Conservation (phyloP, 2,797 vertebrate genomes). For the Anniella stebbinsi region DNA sequence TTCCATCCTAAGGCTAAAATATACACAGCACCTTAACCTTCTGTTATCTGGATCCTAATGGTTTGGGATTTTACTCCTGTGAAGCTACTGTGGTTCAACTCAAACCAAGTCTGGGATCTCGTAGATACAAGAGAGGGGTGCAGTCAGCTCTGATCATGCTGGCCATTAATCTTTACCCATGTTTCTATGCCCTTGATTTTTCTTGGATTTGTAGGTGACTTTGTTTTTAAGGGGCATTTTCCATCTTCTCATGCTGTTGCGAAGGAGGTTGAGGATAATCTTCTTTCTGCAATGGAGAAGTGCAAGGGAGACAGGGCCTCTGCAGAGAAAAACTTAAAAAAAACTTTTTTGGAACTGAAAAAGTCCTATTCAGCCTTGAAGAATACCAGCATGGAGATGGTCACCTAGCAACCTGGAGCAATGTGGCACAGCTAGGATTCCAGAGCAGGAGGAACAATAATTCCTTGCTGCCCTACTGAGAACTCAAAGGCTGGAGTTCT, state of each 20-base stretch:
- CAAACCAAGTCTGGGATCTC: background rate
- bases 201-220: background rate
- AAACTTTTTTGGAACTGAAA: slow-evolving; percentile 61
- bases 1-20: background rate
- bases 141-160: background rate
- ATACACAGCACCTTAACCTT: background rate
- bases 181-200: background rate
- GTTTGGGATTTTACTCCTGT: background rate
- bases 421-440: slow-evolving; percentile 4
- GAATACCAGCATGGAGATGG: slow-evolving; percentile 61
- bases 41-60: background rate
- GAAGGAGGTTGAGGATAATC: slow-evolving; percentile 18
- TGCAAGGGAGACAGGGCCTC: slow-evolving; percentile 55
- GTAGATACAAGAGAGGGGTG: background rate
- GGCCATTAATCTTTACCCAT: slow-evolving; percentile 6
- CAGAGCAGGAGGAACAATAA: slow-evolving; percentile 47
- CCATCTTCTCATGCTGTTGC: background rate
- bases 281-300: slow-evolving; percentile 41
- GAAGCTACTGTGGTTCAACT: background rate
- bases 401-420: slow-evolving; percentile 74
- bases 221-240: slow-evolving; percentile 1
- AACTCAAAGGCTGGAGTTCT: slow-evolving; percentile 1
- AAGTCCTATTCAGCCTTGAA: slow-evolving; percentile 71
- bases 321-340: slow-evolving; percentile 66
- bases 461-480: slow-evolving; percentile 22